Base-by-base conservation (phyloP, 2,113 vertebrate species). In the Callipepla californica region DNA sequence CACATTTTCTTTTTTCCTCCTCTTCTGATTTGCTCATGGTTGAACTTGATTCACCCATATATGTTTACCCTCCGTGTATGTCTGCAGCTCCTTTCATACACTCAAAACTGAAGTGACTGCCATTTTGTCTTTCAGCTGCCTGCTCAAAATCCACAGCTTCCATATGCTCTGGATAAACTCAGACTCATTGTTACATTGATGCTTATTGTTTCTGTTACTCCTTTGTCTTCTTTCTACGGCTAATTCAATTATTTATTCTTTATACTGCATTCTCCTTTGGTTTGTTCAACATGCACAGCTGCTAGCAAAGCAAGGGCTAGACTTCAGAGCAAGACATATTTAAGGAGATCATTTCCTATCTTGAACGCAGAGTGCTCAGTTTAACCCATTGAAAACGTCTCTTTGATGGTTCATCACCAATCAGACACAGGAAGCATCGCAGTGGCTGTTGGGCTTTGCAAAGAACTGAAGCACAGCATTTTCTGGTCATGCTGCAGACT, bases 81-180 rank as follows among this genome's bases (percentile, higher is more conserved):
- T 32, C 83, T 66, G 57, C 57, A 86, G 45, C 83, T 53, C 30
- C 40, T 57, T 72, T 53, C 61, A 68, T n/a, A 66, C 26, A 45
- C 38, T 66, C 11, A 1, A 90, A 93, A 82, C 76, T 85, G 34
- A 77, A 70, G 51, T 74, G 7, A 63, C 50, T 66, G 34, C 65
- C 19, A 38, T 75, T 80, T 83, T 42, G 11, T 76, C 25, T 63
- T 63, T 67, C 48, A 78, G 72, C 32, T 81, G 30, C 50, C 47
- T 85, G 72, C 8, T 51, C 89, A 83, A 51, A 83, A 78, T 77
- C 62, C 76, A 78, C 25, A 77, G 59, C 44, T 94, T 88, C 76
- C 34, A 34, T 47, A 48, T 25, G 67, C 58, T 53, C 70, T 91
- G 70, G 45, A 55, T 89, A 63, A 89, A 30, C 42, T 89, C 58